phyloP scores from a whole-genome alignment of 2,797 vertebrate species.

The Discoglossus pictus region DNA sequence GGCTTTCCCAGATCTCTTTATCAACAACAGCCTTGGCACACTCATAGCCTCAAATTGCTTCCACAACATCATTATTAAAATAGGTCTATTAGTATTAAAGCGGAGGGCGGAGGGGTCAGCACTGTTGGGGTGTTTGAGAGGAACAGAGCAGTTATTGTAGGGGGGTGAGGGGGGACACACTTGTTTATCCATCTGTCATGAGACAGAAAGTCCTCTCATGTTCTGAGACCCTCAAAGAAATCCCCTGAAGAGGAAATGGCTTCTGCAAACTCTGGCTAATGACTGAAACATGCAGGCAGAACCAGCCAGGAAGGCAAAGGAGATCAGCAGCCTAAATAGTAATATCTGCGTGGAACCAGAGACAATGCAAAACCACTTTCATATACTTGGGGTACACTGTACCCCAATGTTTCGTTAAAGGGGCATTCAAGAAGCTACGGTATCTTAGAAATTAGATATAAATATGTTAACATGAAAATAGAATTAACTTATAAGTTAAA shows the following conservation, averaged over 20 bases:
- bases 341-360: too few relatives aligned
- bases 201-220: conserved; percentile 10
- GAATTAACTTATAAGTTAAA: too few relatives aligned
- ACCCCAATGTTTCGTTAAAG: too few relatives aligned
- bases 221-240: background rate
- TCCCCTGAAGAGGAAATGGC: background rate
- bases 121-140: conserved; percentile 34
- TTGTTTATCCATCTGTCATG: conserved; percentile 41
- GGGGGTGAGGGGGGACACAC: conserved; percentile 13
- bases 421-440: too few relatives aligned
- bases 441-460: too few relatives aligned
- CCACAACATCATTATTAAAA: conserved; percentile 52
- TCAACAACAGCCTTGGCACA: conserved; percentile 40
- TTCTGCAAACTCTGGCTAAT: background rate
- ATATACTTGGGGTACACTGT: too few relatives aligned
- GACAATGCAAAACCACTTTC: too few relatives aligned
- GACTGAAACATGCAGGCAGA: background rate
- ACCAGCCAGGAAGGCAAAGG: background rate
- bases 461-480: too few relatives aligned
- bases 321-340: background rate
- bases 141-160: conserved; percentile 48
- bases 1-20: conserved; percentile 39
- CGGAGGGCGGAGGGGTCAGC: conserved; percentile 37
- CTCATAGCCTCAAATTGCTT: conserved; percentile 47
- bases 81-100: conserved; percentile 50